Evolutionary conservation across 2,797 vertebrate genomes (phyloP), one percentile per base, ranked within the genome.

Genomic region (Oryzias dopingdopingensis): DNA sequence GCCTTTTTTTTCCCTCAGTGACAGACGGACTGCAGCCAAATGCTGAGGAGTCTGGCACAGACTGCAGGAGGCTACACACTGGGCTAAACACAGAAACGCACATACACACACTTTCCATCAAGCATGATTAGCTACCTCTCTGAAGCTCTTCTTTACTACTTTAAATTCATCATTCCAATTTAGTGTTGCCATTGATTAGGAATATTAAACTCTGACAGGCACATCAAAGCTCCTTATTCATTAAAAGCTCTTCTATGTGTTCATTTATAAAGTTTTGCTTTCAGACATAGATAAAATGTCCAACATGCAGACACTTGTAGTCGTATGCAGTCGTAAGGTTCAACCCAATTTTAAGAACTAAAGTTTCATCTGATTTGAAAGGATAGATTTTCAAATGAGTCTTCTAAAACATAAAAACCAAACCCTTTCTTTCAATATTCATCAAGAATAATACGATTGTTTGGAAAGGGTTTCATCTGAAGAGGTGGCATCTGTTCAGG

Each of bases 1-100:
- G 60, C 10, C 32, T 40, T 56, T 57, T 67, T 76, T 79, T 62
- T 61, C 51, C 62, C 54, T 65, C 52, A 22, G 67, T 64, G 77
- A 78, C 80, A 84, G 75, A 82, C 52, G 26, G 58, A 55, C 59
- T 64, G 65, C 43, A 78, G 85, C 77, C 81, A 85, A 89, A 85
- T 49, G 57, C 74, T 76, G 81, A 83, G 58, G 67, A 74, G 86
- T 84, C 85, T 90, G 89, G 86, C 85, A 85, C 61, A 3, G 70
- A 47, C 77, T 74, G 67, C 77, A 86, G 77, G 82, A 82, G 79
- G 65, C 55, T 57, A 50, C 66, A 77, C 76, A 79, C 47, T 54
- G 44, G 57, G 41, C 59, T 62, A 51, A 45, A 65, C 49, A 57
- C 58, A 53, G 49, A 57, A 41, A 46, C 55, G 46, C 42, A 51